phyloP scores from a whole-genome alignment of 64 coral and sea anemone species.

The Astreopora myriophthalma region DNA sequence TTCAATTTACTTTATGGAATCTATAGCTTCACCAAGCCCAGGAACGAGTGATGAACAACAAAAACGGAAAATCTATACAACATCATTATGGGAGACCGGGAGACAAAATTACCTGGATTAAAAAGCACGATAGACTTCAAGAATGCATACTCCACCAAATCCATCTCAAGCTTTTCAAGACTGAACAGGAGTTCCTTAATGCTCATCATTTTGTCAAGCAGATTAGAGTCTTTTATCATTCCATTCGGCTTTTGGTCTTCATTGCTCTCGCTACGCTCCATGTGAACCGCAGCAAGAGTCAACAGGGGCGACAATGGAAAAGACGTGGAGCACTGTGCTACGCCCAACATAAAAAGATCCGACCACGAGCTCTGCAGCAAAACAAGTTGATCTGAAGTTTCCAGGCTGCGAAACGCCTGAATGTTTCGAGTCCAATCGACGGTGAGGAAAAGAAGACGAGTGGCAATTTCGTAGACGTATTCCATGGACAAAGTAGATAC shows the following conservation, averaged over 20 bases:
- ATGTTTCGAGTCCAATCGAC: slow-evolving; percentile 92
- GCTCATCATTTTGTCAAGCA: slow-evolving; percentile 79
- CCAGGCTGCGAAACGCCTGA: slow-evolving; percentile 70
- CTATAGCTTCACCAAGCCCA: too few relatives aligned
- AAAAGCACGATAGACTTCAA: slow-evolving; percentile 87
- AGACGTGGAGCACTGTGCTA: slow-evolving; percentile 79
- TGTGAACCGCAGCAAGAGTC: slow-evolving; percentile 68
- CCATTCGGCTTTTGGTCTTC: neutral
- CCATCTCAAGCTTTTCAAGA: slow-evolving; percentile 80
- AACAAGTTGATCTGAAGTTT: slow-evolving; percentile 77
- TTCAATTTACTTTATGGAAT: too few relatives aligned
- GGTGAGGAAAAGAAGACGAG: slow-evolving; percentile 93
- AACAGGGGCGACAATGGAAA: slow-evolving; percentile 90
- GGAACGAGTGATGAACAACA: too few relatives aligned
- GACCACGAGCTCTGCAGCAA: slow-evolving; percentile 88
- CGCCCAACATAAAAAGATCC: slow-evolving; percentile 90
- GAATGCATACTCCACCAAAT: slow-evolving; percentile 81
- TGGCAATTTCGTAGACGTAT: slow-evolving; percentile 97
- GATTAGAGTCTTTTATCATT: neutral
- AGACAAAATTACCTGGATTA: slow-evolving; percentile 59
- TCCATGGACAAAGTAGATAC: slow-evolving; percentile 87
- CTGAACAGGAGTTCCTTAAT: slow-evolving; percentile 92
- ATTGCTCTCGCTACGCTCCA: slow-evolving; percentile 36
- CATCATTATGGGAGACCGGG: neutral
- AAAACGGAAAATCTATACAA: too few relatives aligned